phyloP scores from a whole-genome alignment of 2,113 vertebrate species.

The Takifugu bimaculatus region DNA sequence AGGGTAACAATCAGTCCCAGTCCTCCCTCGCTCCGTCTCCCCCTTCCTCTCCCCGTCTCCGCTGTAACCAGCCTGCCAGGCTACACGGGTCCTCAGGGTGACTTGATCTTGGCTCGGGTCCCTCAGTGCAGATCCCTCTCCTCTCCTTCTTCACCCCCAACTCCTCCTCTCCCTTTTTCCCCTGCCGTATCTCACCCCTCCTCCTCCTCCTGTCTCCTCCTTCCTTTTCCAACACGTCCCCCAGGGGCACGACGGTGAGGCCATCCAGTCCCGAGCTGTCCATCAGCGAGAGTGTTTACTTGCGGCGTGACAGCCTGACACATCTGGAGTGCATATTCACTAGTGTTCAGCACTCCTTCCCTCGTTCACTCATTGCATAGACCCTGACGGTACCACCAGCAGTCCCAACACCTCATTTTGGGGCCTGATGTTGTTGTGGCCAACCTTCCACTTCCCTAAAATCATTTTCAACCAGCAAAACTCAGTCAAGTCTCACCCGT shows the following conservation, averaged over 20 bases:
- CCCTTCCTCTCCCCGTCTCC: conserved; percentile 59
- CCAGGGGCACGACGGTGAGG: conserved; percentile 82
- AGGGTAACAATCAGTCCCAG: conserved; percentile 85
- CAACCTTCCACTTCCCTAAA: conserved; percentile 51
- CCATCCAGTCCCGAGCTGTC: conserved; percentile 97
- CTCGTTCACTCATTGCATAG: conserved; percentile 38
- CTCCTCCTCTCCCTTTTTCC: conserved; percentile 56
- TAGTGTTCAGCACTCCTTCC: conserved; percentile 64
- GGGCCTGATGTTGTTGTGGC: conserved; percentile 86
- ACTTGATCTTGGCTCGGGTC: conserved; percentile 73
- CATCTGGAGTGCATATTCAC: conserved; percentile 99
- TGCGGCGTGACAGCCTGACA: conserved; percentile 97
- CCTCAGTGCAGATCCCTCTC: conserved; percentile 53
- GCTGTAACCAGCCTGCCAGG: conserved; percentile 79
- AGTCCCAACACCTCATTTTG: conserved; percentile 94
- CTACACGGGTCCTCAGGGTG: conserved; percentile 84
- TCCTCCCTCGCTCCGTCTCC: conserved; percentile 64
- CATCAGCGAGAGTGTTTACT: conserved; percentile 97
- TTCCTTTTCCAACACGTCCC: conserved; percentile 69
- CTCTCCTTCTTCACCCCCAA: conserved; percentile 52
- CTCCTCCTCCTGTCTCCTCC: conserved; percentile 64
- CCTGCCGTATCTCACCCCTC: conserved; percentile 36
- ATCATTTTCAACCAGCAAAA: too few species aligned
- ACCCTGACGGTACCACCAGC: conserved; percentile 87
- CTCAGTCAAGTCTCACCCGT: too few species aligned